Evolutionary conservation across 2,797 vertebrate species (phyloP).

Genomic region (Notolabrus celidotus): DNA sequence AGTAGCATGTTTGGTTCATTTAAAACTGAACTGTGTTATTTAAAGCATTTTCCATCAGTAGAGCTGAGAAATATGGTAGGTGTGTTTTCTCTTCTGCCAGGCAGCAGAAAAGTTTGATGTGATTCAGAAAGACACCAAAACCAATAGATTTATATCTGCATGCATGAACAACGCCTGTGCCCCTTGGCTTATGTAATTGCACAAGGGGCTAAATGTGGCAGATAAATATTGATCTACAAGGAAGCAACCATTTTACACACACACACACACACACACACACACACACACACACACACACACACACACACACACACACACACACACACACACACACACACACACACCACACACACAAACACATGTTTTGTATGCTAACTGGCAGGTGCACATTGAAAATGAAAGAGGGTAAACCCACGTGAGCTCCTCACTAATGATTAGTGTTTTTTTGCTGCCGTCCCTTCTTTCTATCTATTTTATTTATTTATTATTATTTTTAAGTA

Average conservation of each 20-base stretch:
- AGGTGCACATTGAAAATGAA: no score
- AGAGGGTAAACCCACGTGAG: not conserved
- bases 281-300: not conserved
- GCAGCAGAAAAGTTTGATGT: conserved; percentile 17
- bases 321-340: not conserved
- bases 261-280: not conserved
- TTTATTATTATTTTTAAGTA: not conserved
- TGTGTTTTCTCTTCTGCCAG: not conserved
- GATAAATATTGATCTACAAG: conserved; percentile 45
- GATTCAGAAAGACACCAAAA: conserved; percentile 3
- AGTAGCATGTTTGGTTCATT: not conserved
- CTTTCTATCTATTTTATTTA: not conserved
- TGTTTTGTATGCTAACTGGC: conserved; percentile 12
- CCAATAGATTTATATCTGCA: conserved; percentile 16
- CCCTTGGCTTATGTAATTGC: conserved; percentile 37
- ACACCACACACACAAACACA: no score
- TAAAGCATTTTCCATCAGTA: conserved; percentile 11
- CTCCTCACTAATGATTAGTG: not conserved
- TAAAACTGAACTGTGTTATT: no score
- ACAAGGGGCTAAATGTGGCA: conserved; percentile 32
- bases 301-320: conserved; percentile 10
- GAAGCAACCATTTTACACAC: conserved; percentile 35
- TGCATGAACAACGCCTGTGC: conserved; percentile 35
- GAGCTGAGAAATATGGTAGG: not conserved
- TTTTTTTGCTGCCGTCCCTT: not conserved